Base-by-base conservation (phyloP, 2,888 invertebrate species). In the Agriopis leucophaearia region DNA sequence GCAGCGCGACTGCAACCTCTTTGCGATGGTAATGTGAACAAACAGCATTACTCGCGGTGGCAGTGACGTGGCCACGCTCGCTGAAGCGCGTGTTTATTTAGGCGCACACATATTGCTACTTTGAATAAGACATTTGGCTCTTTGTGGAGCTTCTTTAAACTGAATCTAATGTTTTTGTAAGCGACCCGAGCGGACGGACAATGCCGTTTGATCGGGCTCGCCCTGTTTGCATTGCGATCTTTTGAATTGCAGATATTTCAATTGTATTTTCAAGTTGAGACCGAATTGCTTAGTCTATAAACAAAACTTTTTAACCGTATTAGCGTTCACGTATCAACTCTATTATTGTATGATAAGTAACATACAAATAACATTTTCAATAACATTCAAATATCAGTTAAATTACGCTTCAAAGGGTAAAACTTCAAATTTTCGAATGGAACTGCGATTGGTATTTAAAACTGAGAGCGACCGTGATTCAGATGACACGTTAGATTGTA, bases 71-170 rank as follows among this genome's bases (percentile, higher is more conserved):
- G 27, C 57, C 47, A 65, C 71, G 27, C 63, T 40, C 64, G 27
- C 60, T 51, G 64, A 50, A 58, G 62, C 69, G 70, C 59, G 61
- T 90, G 89, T 91, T 91, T 87, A 87, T 87, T 89, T 88, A 91
- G 91, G 91, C 87, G 90, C 87, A 45, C 82, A 76, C 81, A 82
- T 89, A 90, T 90, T 88, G 91, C 90, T 86, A 87, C 89, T 91
- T 89, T 88, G 86, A 90, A 91, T 91, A 90, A 88, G 83, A 87
- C 76, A 88, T 88, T 84, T 80, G 79, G 72, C 71, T 81, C 83
- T 85, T 85, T 86, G 85, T 81, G 70, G 70, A 70, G 73, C 75
- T 76, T 73, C 76, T 82, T 77, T 76, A 77, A 80, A 78, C 75
- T 66, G 79, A 74, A 78, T 78, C 72, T 78, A 70, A 77, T 81